Evolutionary conservation across 2,888 invertebrate genomes (phyloP).

Genomic region (Campoplex capitator): DNA sequence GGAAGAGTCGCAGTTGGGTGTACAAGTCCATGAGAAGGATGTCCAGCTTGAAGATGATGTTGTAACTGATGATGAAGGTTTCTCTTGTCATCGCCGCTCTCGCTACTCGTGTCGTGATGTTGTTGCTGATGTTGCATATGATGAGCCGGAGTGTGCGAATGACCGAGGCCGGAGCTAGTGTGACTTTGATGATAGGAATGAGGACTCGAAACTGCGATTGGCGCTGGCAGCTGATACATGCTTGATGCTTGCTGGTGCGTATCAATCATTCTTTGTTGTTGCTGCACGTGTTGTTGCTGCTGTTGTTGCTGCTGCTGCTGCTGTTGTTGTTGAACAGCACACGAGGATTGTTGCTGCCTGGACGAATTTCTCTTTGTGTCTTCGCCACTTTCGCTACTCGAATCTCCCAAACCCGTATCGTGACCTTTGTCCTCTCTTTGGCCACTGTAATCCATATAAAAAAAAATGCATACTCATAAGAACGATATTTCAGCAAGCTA

Average conservation of each 20-base stretch:
- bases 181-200: conserved; percentile 82
- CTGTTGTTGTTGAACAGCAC: conserved; percentile 70
- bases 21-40: conserved; percentile 79
- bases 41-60: conserved; percentile 80
- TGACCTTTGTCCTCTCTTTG: conserved; percentile 82
- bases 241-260: conserved; percentile 79
- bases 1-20: conserved; percentile 83
- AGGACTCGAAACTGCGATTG: conserved; percentile 82
- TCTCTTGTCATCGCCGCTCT: conserved; percentile 82
- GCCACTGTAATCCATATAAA: conserved; percentile 75
- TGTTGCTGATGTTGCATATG: conserved; percentile 80
- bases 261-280: conserved; percentile 76
- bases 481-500: neutral
- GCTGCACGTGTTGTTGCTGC: conserved; percentile 70
- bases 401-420: conserved; percentile 79
- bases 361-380: conserved; percentile 80
- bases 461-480: conserved; percentile 1
- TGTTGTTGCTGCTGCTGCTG: conserved; percentile 73
- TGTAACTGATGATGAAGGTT: conserved; percentile 83
- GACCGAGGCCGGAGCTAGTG: conserved; percentile 76
- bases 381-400: conserved; percentile 83
- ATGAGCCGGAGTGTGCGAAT: conserved; percentile 80
- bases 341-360: conserved; percentile 72
- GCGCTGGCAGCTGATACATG: conserved; percentile 82
- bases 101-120: conserved; percentile 75